Conservation (phyloP, 2,113 vertebrate genomes). For the Oenanthe melanoleuca region DNA sequence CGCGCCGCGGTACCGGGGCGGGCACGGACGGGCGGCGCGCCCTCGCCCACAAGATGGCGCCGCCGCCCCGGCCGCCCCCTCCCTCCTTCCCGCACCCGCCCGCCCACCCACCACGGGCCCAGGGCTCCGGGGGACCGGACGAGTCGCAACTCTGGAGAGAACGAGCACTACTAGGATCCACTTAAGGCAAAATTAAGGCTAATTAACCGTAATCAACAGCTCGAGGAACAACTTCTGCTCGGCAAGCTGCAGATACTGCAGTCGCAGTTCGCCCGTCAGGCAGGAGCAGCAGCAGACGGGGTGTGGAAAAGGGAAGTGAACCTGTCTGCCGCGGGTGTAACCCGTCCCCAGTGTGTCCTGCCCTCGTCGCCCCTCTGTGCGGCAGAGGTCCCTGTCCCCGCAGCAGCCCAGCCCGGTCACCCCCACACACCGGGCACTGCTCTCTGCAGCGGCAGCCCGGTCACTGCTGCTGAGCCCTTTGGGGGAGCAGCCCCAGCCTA, state of each 20-base stretch:
- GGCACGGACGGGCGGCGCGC: background rate
- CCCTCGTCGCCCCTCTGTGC: background rate
- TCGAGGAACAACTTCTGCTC: background rate
- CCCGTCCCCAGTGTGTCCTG: background rate
- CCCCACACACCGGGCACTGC: rapidly evolving
- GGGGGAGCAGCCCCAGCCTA: background rate
- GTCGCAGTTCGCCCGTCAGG: background rate
- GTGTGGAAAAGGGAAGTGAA: background rate
- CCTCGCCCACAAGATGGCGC: too few relatives aligned
- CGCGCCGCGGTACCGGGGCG: background rate
- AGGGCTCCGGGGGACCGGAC: background rate
- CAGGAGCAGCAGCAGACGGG: background rate
- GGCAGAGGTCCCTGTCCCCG: too few relatives aligned
- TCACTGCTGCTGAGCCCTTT: background rate
- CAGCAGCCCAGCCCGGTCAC: background rate
- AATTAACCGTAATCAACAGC: slow-evolving; percentile 18
- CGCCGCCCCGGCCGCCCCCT: too few relatives aligned
- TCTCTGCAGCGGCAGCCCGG: background rate
- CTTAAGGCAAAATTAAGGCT: slow-evolving; percentile 34
- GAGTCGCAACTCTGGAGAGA: background rate
- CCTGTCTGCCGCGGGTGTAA: background rate
- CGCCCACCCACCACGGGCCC: background rate
- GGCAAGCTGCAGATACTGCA: background rate
- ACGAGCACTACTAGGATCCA: background rate
- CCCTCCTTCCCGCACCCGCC: background rate